Evolutionary conservation across 1,140 invertebrate species (phyloP), one percentile per base, ranked within the genome.

Genomic region (Leucophenga varia): DNA sequence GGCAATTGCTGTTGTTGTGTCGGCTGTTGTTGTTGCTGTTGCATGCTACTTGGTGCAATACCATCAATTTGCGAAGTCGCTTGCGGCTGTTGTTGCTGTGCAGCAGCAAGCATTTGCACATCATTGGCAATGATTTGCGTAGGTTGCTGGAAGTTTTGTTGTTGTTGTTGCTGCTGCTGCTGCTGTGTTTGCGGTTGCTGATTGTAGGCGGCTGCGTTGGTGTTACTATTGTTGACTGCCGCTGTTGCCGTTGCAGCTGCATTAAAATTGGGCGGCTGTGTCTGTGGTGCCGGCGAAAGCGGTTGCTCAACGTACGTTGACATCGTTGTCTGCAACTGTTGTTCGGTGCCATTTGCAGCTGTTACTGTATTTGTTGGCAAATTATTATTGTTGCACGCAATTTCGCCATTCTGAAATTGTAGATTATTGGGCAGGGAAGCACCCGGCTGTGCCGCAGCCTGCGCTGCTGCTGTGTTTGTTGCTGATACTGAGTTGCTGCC

Each of bases 361-460:
- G 43, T 20, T 48, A 51, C 22, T 36, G 49, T 16, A 20, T 28
- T 28, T 34, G 39, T 19, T 30, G 36, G 9, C 16, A 32, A 43
- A 25, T 50, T 46, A 34, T 52, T 57, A 22, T 57, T 54, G 39
- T n/a, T 37, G 38, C 43, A 36, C 16, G 49, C 43, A 40, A 52
- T 50, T 31, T 50, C 56, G 34, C 63, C 58, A 47, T 65, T 70
- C 22, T 61, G 56, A 9, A 76, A 67, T 35, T 79, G 78, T 19
- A 80, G 61, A 61, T 77, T 77, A 13, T 61, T 61, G 32, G 78
- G 76, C 31, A 79, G 55, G 22, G 77, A 77, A 43, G 72, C 72
- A 68, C 76, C 77, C 69, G 79, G 78, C 52, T 78, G 77, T 55
- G 46, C 19, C 12, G 18, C 40, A 13, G 37, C 37, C 17, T 43